phyloP scores from a whole-genome alignment of 1,140 invertebrate species.

The Brachionus calyciflorus region DNA sequence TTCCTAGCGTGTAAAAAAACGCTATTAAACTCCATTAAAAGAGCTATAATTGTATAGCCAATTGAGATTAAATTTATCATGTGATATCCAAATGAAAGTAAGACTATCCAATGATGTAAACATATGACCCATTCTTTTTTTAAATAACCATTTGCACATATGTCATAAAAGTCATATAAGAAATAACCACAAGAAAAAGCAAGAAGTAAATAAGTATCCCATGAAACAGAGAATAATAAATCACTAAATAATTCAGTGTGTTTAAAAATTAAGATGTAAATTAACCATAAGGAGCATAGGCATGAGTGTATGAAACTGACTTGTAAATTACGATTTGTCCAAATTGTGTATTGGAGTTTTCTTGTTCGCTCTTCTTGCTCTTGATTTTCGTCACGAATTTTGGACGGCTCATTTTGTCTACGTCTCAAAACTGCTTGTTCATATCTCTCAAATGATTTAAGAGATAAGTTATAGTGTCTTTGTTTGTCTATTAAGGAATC shows the following conservation, averaged over 20 bases:
- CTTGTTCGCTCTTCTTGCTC: neutral
- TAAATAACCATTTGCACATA: slow-evolving; percentile 29
- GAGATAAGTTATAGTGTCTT: slow-evolving; percentile 16
- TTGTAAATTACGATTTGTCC: slow-evolving; percentile 37
- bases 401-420: neutral
- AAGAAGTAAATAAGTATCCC: slow-evolving; percentile 28
- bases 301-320: slow-evolving; percentile 35
- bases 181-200: slow-evolving; percentile 41
- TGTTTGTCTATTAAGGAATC: slow-evolving; percentile 25
- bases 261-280: neutral
- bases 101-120: slow-evolving; percentile 41
- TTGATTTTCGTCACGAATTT: neutral
- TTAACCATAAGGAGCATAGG: slow-evolving; percentile 3
- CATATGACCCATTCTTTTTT: slow-evolving; percentile 31
- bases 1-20: slow-evolving; percentile 40
- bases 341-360: slow-evolving; percentile 25
- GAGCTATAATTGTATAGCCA: slow-evolving; percentile 23
- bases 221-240: neutral
- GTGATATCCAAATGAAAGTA: slow-evolving; percentile 34
- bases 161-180: slow-evolving; percentile 45
- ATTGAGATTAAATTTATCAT: slow-evolving; percentile 11
- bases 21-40: slow-evolving; percentile 29
- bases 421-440: slow-evolving; percentile 20
- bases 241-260: slow-evolving; percentile 19
- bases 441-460: slow-evolving; percentile 6